Conservation (phyloP, 1,140 invertebrate genomes). For the Papilio xuthus region DNA sequence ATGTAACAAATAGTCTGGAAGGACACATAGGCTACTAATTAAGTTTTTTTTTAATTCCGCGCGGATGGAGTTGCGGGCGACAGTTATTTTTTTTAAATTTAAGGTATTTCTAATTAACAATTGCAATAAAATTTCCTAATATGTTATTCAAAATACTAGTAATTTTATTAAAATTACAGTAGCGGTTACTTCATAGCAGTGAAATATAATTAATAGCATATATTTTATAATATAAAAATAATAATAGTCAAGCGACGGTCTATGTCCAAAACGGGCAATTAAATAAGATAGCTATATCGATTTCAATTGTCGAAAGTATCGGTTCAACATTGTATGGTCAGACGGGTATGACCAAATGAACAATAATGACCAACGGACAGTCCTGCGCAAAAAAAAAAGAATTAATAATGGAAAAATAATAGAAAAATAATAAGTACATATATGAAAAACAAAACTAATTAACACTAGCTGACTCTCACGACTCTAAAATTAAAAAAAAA, state of each 20-base stretch:
- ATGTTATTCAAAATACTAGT: not conserved
- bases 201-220: not conserved
- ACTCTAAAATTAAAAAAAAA: no score
- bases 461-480: no score
- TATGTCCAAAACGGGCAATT: not conserved
- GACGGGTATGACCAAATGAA: not conserved
- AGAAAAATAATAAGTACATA: no score
- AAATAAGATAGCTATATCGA: slow-evolving; percentile 23
- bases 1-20: no score
- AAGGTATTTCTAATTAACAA: not conserved
- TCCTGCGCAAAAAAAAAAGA: no score
- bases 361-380: not conserved
- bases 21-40: no score
- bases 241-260: not conserved
- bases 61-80: no score
- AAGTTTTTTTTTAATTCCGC: no score
- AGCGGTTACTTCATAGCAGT: not conserved
- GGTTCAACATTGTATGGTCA: slow-evolving; percentile 11
- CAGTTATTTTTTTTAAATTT: not conserved
- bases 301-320: slow-evolving; percentile 25
- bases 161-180: not conserved
- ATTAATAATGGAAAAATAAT: no score
- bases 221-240: not conserved
- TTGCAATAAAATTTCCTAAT: not conserved
- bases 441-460: no score